A percentile compares a stretch with the other conserved stretches of the same genome.
phyloP scores from a whole-genome alignment of 2,888 invertebrate species.

The Pristionchus exspectatus region DNA sequence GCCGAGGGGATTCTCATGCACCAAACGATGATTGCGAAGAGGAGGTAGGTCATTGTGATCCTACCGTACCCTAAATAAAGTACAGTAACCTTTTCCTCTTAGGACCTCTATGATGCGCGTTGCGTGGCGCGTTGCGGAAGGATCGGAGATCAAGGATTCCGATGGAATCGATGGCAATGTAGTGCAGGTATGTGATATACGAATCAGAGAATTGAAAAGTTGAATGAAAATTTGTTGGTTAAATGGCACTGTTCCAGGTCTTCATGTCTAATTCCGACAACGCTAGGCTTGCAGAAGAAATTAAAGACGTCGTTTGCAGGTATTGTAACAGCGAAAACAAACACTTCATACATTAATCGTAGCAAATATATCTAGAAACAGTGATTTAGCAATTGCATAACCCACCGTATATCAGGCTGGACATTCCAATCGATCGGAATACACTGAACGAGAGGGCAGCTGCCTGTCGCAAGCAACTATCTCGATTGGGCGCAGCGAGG shows the following conservation, averaged over 20 bases:
- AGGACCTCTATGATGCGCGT: conserved; percentile 63
- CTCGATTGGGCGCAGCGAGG: conserved; percentile 58
- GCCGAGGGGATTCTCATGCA: conserved; percentile 73
- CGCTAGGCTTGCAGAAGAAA: conserved; percentile 62
- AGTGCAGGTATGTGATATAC: conserved; percentile 62
- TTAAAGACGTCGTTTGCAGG: conserved; percentile 64
- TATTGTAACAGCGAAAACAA: not conserved
- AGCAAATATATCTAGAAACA: too few relatives aligned
- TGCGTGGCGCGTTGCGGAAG: conserved; percentile 73
- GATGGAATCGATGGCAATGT: conserved; percentile 75
- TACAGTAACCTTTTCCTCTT: not conserved
- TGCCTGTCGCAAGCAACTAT: conserved; percentile 64
- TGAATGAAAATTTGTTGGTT: not conserved
- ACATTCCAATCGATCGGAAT: conserved; percentile 72
- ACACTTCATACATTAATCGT: too few relatives aligned
- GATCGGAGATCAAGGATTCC: conserved; percentile 72
- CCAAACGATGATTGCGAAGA: conserved; percentile 65
- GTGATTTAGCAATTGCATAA: not conserved
- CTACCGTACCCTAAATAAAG: not conserved
- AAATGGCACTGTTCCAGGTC: conserved; percentile 60
- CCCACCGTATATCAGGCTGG: conserved; percentile 55
- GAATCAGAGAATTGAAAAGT: not conserved
- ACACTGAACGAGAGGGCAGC: conserved; percentile 65
- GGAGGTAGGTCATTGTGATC: conserved; percentile 53
- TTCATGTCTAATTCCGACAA: conserved; percentile 67